Evolutionary conservation across 2,888 invertebrate species (phyloP).

Genomic region (Drosophila diplacantha): DNA sequence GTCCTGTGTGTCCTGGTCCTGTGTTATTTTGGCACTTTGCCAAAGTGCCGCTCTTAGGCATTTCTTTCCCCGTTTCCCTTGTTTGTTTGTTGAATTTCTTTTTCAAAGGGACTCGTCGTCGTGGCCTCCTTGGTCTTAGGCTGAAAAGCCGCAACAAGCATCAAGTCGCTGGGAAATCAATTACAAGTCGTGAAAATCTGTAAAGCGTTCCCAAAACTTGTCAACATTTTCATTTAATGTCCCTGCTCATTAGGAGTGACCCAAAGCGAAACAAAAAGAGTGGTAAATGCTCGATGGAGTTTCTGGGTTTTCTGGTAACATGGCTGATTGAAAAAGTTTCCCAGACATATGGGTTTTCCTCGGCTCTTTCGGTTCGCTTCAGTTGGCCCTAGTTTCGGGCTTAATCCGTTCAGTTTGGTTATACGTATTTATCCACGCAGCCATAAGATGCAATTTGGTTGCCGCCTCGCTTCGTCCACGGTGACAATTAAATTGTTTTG

Average conservation of each 20-base stretch:
- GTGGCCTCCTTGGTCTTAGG: constrained; percentile 35
- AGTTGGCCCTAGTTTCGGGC: background rate
- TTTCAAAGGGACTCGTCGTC: constrained; percentile 53
- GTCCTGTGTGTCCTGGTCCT: constrained; percentile 22
- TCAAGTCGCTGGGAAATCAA: constrained; percentile 55
- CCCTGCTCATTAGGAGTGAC: constrained; percentile 62
- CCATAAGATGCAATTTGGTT: constrained; percentile 34
- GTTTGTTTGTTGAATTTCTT: constrained; percentile 50
- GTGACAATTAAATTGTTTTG: constrained; percentile 70
- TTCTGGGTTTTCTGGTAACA: constrained; percentile 39
- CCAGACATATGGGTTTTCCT: constrained; percentile 27
- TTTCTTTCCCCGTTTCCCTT: constrained; percentile 37
- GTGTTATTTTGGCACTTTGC: constrained; percentile 53
- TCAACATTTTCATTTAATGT: constrained; percentile 60
- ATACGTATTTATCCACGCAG: constrained; percentile 21
- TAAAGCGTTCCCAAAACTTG: constrained; percentile 31
- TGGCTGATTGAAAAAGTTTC: constrained; percentile 30
- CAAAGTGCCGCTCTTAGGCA: constrained; percentile 70
- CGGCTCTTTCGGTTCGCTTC: background rate
- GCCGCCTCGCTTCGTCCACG: constrained; percentile 38
- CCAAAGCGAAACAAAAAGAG: constrained; percentile 29
- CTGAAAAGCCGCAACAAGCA: constrained; percentile 46
- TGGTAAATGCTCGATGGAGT: constrained; percentile 23
- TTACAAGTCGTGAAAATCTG: constrained; percentile 47
- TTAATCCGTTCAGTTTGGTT: constrained; percentile 16